Evolutionary conservation across 2,113 vertebrate genomes (phyloP), one percentile per base, ranked within the genome.

Genomic region (Trichechus manatus): DNA sequence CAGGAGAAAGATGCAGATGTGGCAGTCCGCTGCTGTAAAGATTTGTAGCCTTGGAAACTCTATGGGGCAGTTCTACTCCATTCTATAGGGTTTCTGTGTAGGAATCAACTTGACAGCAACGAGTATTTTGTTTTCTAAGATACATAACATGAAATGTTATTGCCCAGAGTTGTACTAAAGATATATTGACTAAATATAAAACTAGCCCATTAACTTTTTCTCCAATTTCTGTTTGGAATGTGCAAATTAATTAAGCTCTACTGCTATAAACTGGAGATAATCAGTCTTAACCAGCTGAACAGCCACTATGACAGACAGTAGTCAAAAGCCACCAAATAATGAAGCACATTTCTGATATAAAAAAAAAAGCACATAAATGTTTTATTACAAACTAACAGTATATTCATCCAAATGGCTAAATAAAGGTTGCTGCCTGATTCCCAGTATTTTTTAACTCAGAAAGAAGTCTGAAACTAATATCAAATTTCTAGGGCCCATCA

Each of bases 151-250:
- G 75, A 96, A 93, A 96, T 81, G 25, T n/a, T 89, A 77, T 81
- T 94, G 84, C 89, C 85, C 80, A 92, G 56, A 63, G 59, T 95
- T 96, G 87, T 85, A 50, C 84, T 95, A 85, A 97, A 97, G 95
- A 97, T 98, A 97, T 87, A 97, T 53, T 92, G 86, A 89, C 89
- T 96, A 97, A 95, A 96, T 89, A 93, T 96, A 97, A 97, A 97
- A 97, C 89, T 42, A 97, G 92, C 87, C 94, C 96, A 96, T 97
- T 98, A 97, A 96, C 96, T 96, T 96, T 96, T 92, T 82, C 93
- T 97, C 92, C 77, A 95, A 95, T 96, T 97, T 89, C 91, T 13
- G 0, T 61, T 90, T 56, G 66, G 84, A 90, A 61, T 93, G 56
- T 86, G 77, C 81, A 96, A 95, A 97, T 97, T 97, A 98, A 98